A percentile compares a stretch with the other conserved stretches of the same genome.
Evolutionary conservation across 1,140 invertebrate species (phyloP).

Genomic region (Drosophila quadrilineata): DNA sequence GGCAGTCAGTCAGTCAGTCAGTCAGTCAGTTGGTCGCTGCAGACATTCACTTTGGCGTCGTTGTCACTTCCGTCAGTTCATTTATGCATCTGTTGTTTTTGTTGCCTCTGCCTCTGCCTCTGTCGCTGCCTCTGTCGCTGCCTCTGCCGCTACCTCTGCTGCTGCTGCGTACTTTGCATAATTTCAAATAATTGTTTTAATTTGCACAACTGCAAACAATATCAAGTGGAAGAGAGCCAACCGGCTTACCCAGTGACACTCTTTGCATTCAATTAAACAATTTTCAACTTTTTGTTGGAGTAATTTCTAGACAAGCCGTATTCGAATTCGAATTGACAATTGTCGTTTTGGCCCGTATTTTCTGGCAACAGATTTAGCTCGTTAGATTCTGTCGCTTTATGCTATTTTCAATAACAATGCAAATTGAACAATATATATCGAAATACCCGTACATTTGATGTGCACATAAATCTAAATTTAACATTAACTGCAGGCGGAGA

Average conservation of each 20-base stretch:
- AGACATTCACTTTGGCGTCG: constrained; percentile 57
- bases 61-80: constrained; percentile 66
- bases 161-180: constrained; percentile 72
- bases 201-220: constrained; percentile 71
- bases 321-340: constrained; percentile 3
- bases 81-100: constrained; percentile 59
- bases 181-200: constrained; percentile 72
- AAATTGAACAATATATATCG: constrained; percentile 51
- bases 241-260: constrained; percentile 51
- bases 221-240: constrained; percentile 40
- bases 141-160: constrained; percentile 14
- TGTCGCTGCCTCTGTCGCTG: constrained; percentile 16
- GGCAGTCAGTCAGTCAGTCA: constrained; percentile 34
- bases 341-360: constrained; percentile 12
- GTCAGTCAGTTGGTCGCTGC: constrained; percentile 25
- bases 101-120: neutral
- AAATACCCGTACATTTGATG: constrained; percentile 52
- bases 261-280: constrained; percentile 55
- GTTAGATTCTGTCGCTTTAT: neutral
- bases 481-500: constrained; percentile 37
- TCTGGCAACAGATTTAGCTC: constrained; percentile 4
- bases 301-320: constrained; percentile 33
- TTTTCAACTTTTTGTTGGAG: constrained; percentile 56
- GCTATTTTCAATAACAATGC: constrained; percentile 58
- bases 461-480: constrained; percentile 64